Evolutionary conservation across 2,888 invertebrate genomes (phyloP).

Genomic region (Orthosia incerta): DNA sequence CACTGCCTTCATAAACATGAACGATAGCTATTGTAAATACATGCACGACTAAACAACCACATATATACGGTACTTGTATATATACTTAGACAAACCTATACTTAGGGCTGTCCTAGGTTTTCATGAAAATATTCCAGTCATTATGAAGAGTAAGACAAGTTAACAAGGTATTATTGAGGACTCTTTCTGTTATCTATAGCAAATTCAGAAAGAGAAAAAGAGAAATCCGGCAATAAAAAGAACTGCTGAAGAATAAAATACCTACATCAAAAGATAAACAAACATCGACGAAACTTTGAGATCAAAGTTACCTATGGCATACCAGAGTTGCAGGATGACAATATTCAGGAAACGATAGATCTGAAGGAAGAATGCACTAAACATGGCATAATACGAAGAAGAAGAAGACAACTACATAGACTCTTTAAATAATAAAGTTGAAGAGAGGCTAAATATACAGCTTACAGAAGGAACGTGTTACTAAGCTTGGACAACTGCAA

Average conservation of each 20-base stretch:
- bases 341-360: not conserved
- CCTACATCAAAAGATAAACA: not conserved
- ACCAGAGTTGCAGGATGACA: not conserved
- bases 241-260: too few relatives aligned
- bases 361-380: not conserved
- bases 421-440: not conserved
- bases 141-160: not conserved
- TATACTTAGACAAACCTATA: constrained; percentile 23
- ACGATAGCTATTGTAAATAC: constrained; percentile 47
- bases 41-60: constrained; percentile 3
- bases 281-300: not conserved
- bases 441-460: not conserved
- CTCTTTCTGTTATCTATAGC: too few relatives aligned
- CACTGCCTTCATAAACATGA: constrained; percentile 47
- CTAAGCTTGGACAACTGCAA: not conserved
- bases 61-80: constrained; percentile 3
- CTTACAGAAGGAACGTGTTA: too few relatives aligned
- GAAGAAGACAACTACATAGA: not conserved
- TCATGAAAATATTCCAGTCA: not conserved
- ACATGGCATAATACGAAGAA: not conserved
- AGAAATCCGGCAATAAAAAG: not conserved
- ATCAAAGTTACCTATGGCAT: not conserved
- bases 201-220: not conserved
- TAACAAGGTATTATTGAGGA: not conserved
- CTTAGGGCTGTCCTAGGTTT: constrained; percentile 14